A percentile compares a stretch with the other conserved stretches of the same genome.
Evolutionary conservation across 1,140 invertebrate species (phyloP).

Genomic region (Carposina sasakii): DNA sequence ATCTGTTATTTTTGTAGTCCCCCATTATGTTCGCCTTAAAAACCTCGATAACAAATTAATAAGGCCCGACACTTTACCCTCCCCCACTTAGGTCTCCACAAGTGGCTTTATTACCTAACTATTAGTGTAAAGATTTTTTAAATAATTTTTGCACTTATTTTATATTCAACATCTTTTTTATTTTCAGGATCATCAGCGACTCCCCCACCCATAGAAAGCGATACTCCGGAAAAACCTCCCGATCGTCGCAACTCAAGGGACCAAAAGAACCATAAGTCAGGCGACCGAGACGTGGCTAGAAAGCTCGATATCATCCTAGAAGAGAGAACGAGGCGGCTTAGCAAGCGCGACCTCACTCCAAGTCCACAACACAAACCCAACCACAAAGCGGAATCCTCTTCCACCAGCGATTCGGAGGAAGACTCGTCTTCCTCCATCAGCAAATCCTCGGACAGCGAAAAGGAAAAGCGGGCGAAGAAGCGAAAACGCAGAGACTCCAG

Average conservation of each 20-base stretch:
- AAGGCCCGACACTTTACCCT: too few relatives aligned
- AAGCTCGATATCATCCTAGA: slow-evolving; percentile 44
- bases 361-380: slow-evolving; percentile 41
- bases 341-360: slow-evolving; percentile 48
- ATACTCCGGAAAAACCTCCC: slow-evolving; percentile 50
- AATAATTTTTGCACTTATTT: too few relatives aligned
- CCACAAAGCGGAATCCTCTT: slow-evolving; percentile 35
- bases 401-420: slow-evolving; percentile 45
- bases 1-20: too few relatives aligned
- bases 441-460: slow-evolving; percentile 47
- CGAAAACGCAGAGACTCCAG: slow-evolving; percentile 49
- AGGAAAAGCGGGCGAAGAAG: slow-evolving; percentile 42
- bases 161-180: slow-evolving; percentile 7
- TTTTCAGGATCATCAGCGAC: slow-evolving; percentile 52
- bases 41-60: too few relatives aligned
- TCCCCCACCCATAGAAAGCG: slow-evolving; percentile 49
- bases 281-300: slow-evolving; percentile 40
- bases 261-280: slow-evolving; percentile 42
- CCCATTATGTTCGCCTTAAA: too few relatives aligned
- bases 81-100: too few relatives aligned
- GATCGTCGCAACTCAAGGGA: slow-evolving; percentile 46
- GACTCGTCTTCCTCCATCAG: slow-evolving; percentile 42
- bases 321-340: slow-evolving; percentile 43
- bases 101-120: too few relatives aligned
- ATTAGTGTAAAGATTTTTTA: too few relatives aligned